Conservation (phyloP, 2,888 invertebrate species). For the Allophyes oxyacanthae region DNA sequence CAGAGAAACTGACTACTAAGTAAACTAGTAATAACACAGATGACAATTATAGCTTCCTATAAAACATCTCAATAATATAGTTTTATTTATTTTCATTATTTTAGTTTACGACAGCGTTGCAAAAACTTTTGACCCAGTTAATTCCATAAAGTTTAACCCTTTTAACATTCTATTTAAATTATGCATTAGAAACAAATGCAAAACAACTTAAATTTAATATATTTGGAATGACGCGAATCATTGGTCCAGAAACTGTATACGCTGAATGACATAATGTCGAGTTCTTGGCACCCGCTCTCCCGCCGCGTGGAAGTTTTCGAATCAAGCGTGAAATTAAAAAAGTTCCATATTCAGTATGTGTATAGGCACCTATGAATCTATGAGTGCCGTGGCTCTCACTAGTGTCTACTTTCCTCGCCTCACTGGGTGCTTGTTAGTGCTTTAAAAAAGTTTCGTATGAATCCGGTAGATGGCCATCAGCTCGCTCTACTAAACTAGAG, state of each 20-base stretch:
- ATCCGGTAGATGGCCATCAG: slow-evolving; percentile 35
- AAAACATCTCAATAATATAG: neutral
- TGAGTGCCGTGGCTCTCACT: slow-evolving; percentile 53
- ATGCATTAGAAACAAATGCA: slow-evolving; percentile 35
- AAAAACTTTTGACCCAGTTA: slow-evolving; percentile 28
- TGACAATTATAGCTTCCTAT: too few species aligned
- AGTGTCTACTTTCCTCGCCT: slow-evolving; percentile 59
- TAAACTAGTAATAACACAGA: slow-evolving; percentile 22
- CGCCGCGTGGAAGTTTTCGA: slow-evolving; percentile 73
- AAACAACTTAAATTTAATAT: slow-evolving; percentile 57
- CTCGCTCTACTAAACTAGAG: slow-evolving; percentile 39
- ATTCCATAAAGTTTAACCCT: slow-evolving; percentile 16
- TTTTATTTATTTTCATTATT: too few species aligned
- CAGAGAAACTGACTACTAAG: slow-evolving; percentile 8
- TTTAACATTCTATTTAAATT: slow-evolving; percentile 24
- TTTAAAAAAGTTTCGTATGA: slow-evolving; percentile 60
- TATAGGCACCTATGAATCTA: slow-evolving; percentile 62
- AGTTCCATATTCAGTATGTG: slow-evolving; percentile 74
- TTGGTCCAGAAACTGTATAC: slow-evolving; percentile 41
- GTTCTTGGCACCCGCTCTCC: slow-evolving; percentile 68
- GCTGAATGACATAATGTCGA: slow-evolving; percentile 61
- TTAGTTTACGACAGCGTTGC: slow-evolving; percentile 1
- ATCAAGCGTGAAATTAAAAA: slow-evolving; percentile 87
- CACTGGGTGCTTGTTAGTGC: slow-evolving; percentile 60
- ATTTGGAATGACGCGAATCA: slow-evolving; percentile 55